A percentile compares a stretch with the other conserved stretches of the same genome.
These are phyloP conservation scores for Hydractinia echinata DNA, from an alignment of 30 jellyfish, hydroid and myxozoan species.

Conservation along the genomic window DNA sequence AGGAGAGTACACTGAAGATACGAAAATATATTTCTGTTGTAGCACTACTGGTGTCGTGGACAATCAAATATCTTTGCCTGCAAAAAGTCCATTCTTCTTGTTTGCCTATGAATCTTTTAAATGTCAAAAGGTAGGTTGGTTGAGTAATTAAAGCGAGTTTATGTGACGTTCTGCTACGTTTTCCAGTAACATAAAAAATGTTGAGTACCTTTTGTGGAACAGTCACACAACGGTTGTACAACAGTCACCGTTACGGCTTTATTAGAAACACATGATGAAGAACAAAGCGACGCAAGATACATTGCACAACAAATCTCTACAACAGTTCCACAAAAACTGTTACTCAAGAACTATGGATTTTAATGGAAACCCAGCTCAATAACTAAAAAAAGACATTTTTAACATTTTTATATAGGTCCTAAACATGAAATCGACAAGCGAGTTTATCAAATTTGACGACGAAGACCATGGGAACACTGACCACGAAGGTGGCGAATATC, in stretches of 20 bases:
- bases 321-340: too few species aligned
- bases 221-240: too few species aligned
- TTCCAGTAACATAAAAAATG: too few species aligned
- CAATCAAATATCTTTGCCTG: slow-evolving; percentile 58
- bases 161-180: too few species aligned
- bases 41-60: slow-evolving; percentile 50
- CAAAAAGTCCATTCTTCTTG: slow-evolving; percentile 56
- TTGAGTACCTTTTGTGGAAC: too few species aligned
- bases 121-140: slow-evolving; percentile 65
- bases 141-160: too few species aligned
- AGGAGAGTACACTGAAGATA: slow-evolving; percentile 78
- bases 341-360: too few species aligned
- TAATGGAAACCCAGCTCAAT: background rate
- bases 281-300: too few species aligned
- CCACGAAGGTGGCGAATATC: slow-evolving; percentile 83
- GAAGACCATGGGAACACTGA: slow-evolving; percentile 92
- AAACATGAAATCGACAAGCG: slow-evolving; percentile 70
- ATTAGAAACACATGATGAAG: too few species aligned
- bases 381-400: background rate
- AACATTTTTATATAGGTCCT: slow-evolving; percentile 40
- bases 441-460: slow-evolving; percentile 74
- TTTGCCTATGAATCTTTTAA: slow-evolving; percentile 67
- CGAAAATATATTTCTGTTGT: slow-evolving; percentile 73
- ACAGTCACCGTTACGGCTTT: too few species aligned
- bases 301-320: too few species aligned